phyloP scores from a whole-genome alignment of 2,888 invertebrate genomes.

The Hedychridium roseum region DNA sequence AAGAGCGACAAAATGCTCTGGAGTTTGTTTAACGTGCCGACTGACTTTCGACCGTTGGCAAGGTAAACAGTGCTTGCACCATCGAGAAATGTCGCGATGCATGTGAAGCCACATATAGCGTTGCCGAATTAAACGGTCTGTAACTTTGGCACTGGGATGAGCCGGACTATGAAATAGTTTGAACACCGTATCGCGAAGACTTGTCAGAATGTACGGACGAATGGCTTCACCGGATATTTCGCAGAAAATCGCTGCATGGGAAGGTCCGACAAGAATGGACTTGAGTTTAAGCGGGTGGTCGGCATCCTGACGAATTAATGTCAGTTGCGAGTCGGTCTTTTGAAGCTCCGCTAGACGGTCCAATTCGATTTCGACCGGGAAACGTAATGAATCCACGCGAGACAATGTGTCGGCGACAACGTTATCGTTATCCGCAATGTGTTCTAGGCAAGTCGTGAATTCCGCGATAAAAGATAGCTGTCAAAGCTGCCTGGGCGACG shows the following conservation, averaged over 20 bases:
- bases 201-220: not conserved
- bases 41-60: not conserved
- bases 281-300: not conserved
- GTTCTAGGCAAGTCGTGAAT: conserved; percentile 5
- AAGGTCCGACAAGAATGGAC: not conserved
- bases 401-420: conserved; percentile 12
- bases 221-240: conserved; percentile 1
- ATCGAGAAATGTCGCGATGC: not conserved
- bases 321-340: conserved; percentile 3
- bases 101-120: not conserved
- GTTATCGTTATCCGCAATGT: conserved; percentile 2
- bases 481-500: conserved; percentile 1
- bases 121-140: not conserved
- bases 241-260: conserved; percentile 1
- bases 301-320: not conserved
- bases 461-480: conserved; percentile 9
- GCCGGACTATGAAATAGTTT: not conserved
- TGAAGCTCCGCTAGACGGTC: conserved; percentile 2
- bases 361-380: not conserved
- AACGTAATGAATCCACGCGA: not conserved
- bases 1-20: not conserved
- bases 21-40: not conserved
- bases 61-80: not conserved
- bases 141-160: not conserved
- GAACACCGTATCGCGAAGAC: not conserved